phyloP scores from a whole-genome alignment of 2,888 invertebrate species.

The Caenorhabditis plicata region DNA sequence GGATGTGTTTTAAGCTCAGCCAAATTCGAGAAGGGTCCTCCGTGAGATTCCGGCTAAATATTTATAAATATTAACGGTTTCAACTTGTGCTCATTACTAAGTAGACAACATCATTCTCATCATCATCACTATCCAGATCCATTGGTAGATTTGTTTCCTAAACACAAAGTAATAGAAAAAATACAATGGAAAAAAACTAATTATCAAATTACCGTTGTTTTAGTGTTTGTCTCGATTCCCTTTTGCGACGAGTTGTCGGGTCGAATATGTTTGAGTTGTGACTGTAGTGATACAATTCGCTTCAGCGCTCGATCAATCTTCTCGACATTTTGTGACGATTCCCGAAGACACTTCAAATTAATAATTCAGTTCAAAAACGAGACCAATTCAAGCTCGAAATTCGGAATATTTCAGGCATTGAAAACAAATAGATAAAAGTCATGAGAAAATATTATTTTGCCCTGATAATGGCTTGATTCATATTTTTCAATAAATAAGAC shows the following conservation, averaged over 20 bases:
- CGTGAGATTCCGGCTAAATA: constrained; percentile 77
- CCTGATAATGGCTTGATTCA: too few species aligned
- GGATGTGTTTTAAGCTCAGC: constrained; percentile 81
- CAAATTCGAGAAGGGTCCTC: constrained; percentile 83
- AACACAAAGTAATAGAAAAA: neutral
- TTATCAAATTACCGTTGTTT: too few species aligned
- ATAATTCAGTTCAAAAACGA: too few species aligned
- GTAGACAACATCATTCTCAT: constrained; percentile 32
- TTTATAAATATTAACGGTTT: neutral
- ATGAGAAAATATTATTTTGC: too few species aligned
- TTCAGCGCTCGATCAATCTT: constrained; percentile 45
- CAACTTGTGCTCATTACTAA: constrained; percentile 4
- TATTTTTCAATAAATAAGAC: too few species aligned
- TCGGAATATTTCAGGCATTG: too few species aligned
- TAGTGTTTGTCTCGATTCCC: too few species aligned
- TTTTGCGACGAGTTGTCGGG: too few species aligned
- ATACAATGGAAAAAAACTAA: too few species aligned
- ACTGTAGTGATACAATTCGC: constrained; percentile 46
- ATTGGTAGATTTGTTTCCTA: constrained; percentile 35
- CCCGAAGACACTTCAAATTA: constrained; percentile 42
- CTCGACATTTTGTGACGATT: constrained; percentile 45
- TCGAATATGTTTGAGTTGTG: constrained; percentile 38
- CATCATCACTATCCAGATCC: constrained; percentile 43
- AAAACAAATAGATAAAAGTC: too few species aligned
- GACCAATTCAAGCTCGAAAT: too few species aligned